Evolutionary conservation across 2,797 vertebrate genomes (phyloP).

Genomic region (Miichthys miiuy): DNA sequence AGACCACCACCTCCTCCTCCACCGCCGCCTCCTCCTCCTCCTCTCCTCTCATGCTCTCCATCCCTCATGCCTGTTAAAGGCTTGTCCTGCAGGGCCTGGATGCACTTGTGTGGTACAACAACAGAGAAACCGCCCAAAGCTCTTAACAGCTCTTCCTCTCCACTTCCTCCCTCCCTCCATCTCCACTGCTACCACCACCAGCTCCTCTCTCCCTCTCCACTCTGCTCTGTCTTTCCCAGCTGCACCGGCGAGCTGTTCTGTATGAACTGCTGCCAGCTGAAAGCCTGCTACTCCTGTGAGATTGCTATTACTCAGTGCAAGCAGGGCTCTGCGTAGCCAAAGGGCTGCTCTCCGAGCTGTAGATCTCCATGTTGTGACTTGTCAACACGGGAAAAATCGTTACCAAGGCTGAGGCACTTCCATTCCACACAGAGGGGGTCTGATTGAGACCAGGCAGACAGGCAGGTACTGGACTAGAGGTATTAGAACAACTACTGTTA

Average conservation of each 20-base stretch:
- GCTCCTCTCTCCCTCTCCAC: slow-evolving; percentile 75
- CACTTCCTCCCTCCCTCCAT: slow-evolving; percentile 80
- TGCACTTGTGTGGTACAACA: slow-evolving; percentile 88
- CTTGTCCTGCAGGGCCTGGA: slow-evolving; percentile 87
- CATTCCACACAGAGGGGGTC: slow-evolving; percentile 80
- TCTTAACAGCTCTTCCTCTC: slow-evolving; percentile 84
- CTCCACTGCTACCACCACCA: slow-evolving; percentile 72
- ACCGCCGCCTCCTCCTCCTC: slow-evolving; percentile 54
- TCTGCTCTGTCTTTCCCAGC: slow-evolving; percentile 84
- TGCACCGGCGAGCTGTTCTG: slow-evolving; percentile 87
- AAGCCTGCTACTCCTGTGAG: slow-evolving; percentile 87
- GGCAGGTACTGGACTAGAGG: slow-evolving; percentile 74
- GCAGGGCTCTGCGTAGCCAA: slow-evolving; percentile 85
- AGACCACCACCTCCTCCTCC: slow-evolving; percentile 74
- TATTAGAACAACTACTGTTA: slow-evolving; percentile 40
- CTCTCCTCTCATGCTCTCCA: slow-evolving; percentile 82
- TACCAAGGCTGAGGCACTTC: slow-evolving; percentile 84
- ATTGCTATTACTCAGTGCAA: slow-evolving; percentile 87
- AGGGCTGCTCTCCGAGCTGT: slow-evolving; percentile 87
- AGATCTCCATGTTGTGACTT: slow-evolving; percentile 89
- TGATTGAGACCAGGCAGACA: slow-evolving; percentile 76
- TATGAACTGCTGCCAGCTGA: slow-evolving; percentile 88
- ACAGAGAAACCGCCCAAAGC: slow-evolving; percentile 88
- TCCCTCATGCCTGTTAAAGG: slow-evolving; percentile 87
- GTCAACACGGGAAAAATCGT: slow-evolving; percentile 88